Base-by-base conservation (phyloP, 2,113 vertebrate species). In the Bubo blakistoni region DNA sequence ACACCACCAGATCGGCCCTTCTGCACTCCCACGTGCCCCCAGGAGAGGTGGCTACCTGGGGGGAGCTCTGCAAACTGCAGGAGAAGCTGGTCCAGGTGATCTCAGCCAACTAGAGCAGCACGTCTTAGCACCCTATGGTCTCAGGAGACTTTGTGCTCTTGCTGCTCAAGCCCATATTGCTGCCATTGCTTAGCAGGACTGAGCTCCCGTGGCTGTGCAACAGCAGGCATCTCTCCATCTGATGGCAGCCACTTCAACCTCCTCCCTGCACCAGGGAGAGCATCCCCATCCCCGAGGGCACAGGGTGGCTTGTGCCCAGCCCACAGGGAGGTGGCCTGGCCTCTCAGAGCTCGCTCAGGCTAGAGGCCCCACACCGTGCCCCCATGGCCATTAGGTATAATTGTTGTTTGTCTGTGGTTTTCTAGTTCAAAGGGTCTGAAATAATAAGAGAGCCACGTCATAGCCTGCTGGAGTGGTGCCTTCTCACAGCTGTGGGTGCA, bases 221-320 rank as follows among this genome's bases (percentile, higher is more conserved):
- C 2, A n/a, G 11, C 63, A 61, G 46, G 10, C 65, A 57, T 18
- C 16, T 70, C 72, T 79, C 71, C 44, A 11, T 36, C 61, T 32
- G 27, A 67, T 20, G 32, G 61, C 57, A 82, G 25, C 21, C 26
- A 21, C 71, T 59, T 34, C 54, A 40, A 19, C 7, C 36, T 70
- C 40, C 30, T 81, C 52, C 18, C 27, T 24, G 58, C 1, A 3
- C 27, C 72, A 66, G 30, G 13, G 26, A 44, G 30, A 55, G 22
- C 40, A 21, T 36, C 13, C 42, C 8, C 21, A 42, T 49, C 57
- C 27, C 42, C 0, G 0, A 0, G 9, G n/a, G 22, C 38, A 44
- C 1, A 0, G 34, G 6, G 10, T 52, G 61, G n/a, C 44, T 82
- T 47, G 26, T 88, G 70, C n/a, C 42, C 57, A 80, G 61, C 26